A percentile compares a stretch with the other conserved stretches of the same genome.
Evolutionary conservation across 2,113 vertebrate species (phyloP).

Genomic region (Merops nubicus): DNA sequence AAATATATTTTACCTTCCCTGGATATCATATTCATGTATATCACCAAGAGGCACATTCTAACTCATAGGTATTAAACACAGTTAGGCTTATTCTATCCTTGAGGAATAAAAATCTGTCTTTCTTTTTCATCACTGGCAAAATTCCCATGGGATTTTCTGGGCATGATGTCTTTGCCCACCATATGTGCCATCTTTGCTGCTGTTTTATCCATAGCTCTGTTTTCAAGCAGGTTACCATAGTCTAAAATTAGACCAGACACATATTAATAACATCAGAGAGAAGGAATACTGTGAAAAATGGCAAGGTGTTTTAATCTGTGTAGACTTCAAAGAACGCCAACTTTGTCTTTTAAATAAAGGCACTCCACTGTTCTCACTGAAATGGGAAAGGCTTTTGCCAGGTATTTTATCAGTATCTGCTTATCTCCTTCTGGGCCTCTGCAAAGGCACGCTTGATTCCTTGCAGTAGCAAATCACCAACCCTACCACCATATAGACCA

Average conservation of each 20-base stretch:
- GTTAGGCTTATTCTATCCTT: neutral
- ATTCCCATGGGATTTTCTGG: neutral
- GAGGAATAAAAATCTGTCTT: neutral
- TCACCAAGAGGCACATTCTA: neutral
- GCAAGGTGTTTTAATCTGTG: neutral
- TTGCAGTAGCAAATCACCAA: neutral
- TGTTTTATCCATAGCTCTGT: neutral
- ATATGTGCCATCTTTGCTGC: neutral
- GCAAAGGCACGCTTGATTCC: neutral
- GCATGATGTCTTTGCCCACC: neutral
- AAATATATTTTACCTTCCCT: neutral
- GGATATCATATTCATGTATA: neutral
- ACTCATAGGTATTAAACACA: neutral
- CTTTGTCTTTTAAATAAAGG: neutral
- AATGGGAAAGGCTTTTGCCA: neutral
- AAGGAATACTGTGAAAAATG: constrained; percentile 2
- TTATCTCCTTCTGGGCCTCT: neutral
- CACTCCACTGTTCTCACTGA: neutral
- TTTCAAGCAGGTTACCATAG: neutral
- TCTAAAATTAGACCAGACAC: neutral
- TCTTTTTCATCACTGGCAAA: neutral
- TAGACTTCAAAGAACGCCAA: neutral
- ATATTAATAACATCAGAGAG: neutral
- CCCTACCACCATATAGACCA: neutral
- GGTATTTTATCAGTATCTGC: neutral